Base-by-base conservation (phyloP, 2,888 invertebrate genomes). In the Pelosia muscerda region DNA sequence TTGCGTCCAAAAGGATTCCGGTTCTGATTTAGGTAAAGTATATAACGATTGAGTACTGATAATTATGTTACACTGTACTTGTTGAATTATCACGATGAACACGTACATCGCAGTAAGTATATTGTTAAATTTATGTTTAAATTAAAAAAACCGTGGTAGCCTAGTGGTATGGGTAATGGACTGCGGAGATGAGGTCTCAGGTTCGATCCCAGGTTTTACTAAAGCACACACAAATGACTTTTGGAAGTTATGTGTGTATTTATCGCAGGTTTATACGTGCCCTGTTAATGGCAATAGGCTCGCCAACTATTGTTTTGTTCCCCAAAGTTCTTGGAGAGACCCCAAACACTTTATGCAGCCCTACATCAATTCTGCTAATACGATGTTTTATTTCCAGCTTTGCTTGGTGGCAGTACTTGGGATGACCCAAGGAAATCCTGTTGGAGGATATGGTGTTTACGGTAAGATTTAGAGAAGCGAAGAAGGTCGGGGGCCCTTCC, bases 331-430 rank as follows among this genome's bases (percentile, higher is more conserved):
- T 19, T 6, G 42, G 15, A 38, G 38, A 4, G 5, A 11, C 19
- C 42, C 2, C 1, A 0, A 4, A 38, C 15, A 13, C 13, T 42
- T 2, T 19, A 15, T 19, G 19, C 42, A 42, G 8, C 42, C 5
- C 19, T 49, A n/a, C 19, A 19, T 42, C n/a, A 23, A 13, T 54
- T 9, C 23, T 4, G 0, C 10, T 19, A 8, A 61, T 26, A 25
- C 26, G 10, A 28, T 61, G 26, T 25, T 60, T 31, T 63, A 2
- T 53, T 86, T 84, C 8, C 84, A 92, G 92, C 78, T 91, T 82
- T 90, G 91, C 82, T 84, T 93, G 64, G 68, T 92, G 86, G 92
- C 90, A 23, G 84, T 89, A 59, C 87, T 82, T 58, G 86, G 84
- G 63, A 72, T 78, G 28, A 74, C 84, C 75, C 86, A 85, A 59